Evolutionary conservation across 2,888 invertebrate genomes (phyloP).

Genomic region (Podotricha telesiphe): DNA sequence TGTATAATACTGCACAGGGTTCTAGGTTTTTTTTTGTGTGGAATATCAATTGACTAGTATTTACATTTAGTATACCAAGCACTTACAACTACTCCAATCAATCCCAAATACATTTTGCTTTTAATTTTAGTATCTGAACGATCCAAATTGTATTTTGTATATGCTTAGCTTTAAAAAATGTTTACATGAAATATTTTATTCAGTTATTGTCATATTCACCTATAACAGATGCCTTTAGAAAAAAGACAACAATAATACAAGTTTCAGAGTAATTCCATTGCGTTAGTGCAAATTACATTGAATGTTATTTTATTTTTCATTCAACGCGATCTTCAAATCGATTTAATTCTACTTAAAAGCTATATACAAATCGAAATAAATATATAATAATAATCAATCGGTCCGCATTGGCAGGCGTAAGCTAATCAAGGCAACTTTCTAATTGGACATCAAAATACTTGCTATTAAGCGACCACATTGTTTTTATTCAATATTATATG

Average conservation of each 20-base stretch:
- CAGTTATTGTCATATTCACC: slow-evolving; percentile 5
- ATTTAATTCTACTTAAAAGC: slow-evolving; percentile 28
- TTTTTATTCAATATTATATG: background rate
- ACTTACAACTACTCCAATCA: slow-evolving; percentile 3
- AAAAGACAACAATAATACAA: background rate
- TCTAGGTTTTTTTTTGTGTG: slow-evolving; percentile 56
- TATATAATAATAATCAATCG: slow-evolving; percentile 31
- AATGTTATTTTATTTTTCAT: background rate
- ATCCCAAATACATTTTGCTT: background rate
- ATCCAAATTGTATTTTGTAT: slow-evolving; percentile 6
- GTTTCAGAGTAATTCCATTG: slow-evolving; percentile 5
- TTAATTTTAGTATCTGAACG: background rate
- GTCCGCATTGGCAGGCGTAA: slow-evolving; percentile 52
- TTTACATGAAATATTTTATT: background rate
- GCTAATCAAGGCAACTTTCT: slow-evolving; percentile 55
- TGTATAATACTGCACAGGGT: slow-evolving; percentile 46
- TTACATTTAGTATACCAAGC: slow-evolving; percentile 34
- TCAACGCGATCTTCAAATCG: background rate
- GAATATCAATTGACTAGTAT: slow-evolving; percentile 35
- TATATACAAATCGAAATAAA: slow-evolving; percentile 27
- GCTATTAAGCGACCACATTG: slow-evolving; percentile 39
- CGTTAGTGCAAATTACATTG: background rate
- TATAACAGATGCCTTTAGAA: slow-evolving; percentile 4
- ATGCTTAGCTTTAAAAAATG: background rate
- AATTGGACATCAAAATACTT: slow-evolving; percentile 49